These are phyloP conservation scores for Idaea dimidiata DNA, from an alignment of 2,888 invertebrate species.

Conservation along the genomic window DNA sequence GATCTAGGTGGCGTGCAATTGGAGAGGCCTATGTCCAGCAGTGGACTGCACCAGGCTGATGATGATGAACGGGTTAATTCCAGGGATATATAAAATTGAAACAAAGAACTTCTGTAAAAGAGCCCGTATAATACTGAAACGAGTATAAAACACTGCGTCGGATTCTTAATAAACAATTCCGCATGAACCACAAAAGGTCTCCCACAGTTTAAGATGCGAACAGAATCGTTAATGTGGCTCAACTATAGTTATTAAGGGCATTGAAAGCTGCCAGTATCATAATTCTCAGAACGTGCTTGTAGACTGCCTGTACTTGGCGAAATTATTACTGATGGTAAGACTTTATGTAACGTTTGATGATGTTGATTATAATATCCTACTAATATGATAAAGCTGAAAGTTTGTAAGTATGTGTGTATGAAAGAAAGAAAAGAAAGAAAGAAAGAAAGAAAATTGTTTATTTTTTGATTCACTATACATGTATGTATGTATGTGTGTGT, in stretches of 20 bases:
- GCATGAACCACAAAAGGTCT: conserved; percentile 34
- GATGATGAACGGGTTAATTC: no score
- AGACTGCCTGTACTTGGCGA: not conserved
- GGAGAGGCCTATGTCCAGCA: no score
- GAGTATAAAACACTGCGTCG: conserved; percentile 24
- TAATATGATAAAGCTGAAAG: no score
- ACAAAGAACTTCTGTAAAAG: not conserved
- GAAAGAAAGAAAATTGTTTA: no score
- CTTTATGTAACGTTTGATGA: not conserved
- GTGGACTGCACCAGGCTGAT: no score
- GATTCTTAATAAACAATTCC: conserved; percentile 35
- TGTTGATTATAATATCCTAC: no score
- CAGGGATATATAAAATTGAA: not conserved
- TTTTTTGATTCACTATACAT: no score
- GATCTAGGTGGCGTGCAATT: no score
- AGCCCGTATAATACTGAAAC: not conserved
- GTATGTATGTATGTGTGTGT: no score
- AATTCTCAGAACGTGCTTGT: not conserved
- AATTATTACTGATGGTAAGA: not conserved
- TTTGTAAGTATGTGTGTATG: no score
- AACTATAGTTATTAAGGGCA: conserved; percentile 36
- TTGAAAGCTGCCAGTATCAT: conserved; percentile 27
- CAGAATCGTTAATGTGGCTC: conserved; percentile 39
- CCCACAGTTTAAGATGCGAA: conserved; percentile 39
- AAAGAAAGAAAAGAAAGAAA: no score